Base-by-base conservation (phyloP, 2,797 vertebrate species). In the Lepidocolaptes lacrymiger region DNA sequence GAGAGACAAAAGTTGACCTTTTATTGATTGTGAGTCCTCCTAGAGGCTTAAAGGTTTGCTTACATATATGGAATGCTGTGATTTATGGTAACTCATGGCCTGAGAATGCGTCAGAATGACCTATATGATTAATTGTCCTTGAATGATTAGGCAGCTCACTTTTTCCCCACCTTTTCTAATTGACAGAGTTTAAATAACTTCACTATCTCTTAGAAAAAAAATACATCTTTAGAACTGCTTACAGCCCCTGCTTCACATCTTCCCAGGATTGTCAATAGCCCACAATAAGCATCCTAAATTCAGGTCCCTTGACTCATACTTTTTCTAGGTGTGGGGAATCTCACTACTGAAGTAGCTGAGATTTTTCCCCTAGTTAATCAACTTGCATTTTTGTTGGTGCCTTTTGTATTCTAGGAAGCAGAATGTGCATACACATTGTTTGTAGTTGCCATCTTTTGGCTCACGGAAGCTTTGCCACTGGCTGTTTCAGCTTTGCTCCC, bases 401-500 rank as follows among this genome's bases (percentile, higher is more conserved):
- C 14, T 91, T 88, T 32, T 96, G 52, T 91, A 62, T 89, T 97
- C 48, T 64, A 99, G 99, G 99, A 98, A 98, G 98, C 98, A 96
- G 97, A 98, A 98, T 99, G 99, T 97, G 99, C 98, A 6, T 99
- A 98, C 63, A 98, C 97, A 0, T 93, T 99, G 87, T 97, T 99
- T 46, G 94, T 99, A 43, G 97, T 99, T 89, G 98, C 98, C 3
- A 95, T 98, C 32, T 98, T 98, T 98, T 99, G 99, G 99, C 96
- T 99, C 59, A 98, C 98, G 2, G 99, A 99, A 97, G 97, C 98
- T 39, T 91, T 99, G 81, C 99, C 99, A 19, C 96, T 99, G 92
- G 98, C 98, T 34, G 96, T 99, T 73, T 99, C 99, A 4, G 98
- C 99, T 77, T 97, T 99, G 92, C 91, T 99, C 8, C 99, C 99